Conservation (phyloP, 2,888 invertebrate genomes). For the Psylliodes chrysocephalus region DNA sequence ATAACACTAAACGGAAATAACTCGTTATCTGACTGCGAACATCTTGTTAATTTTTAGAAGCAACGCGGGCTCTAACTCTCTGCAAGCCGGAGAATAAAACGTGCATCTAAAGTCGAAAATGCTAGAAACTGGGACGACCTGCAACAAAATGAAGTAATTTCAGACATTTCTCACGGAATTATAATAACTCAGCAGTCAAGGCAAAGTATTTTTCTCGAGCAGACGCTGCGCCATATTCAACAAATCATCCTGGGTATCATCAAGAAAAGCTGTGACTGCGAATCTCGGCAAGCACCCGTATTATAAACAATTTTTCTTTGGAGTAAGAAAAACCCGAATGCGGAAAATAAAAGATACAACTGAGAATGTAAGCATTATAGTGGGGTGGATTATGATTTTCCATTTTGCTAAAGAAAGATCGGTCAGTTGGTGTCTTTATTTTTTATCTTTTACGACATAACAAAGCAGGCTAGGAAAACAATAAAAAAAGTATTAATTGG, state of each 20-base stretch:
- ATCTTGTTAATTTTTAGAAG: not conserved
- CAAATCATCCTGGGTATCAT: constrained; percentile 50
- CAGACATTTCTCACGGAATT: constrained; percentile 56
- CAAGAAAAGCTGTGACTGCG: constrained; percentile 50
- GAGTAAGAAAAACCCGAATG: constrained; percentile 9
- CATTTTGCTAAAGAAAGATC: no score
- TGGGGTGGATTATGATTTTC: not conserved
- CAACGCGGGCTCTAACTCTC: not conserved
- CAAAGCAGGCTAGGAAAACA: no score
- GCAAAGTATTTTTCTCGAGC: constrained; percentile 54
- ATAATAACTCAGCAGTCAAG: constrained; percentile 54
- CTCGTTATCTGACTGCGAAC: no score
- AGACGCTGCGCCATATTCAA: constrained; percentile 50
- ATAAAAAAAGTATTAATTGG: no score
- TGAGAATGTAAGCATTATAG: constrained; percentile 10
- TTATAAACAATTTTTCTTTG: constrained; percentile 41
- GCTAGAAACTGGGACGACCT: constrained; percentile 48
- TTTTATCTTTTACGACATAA: no score
- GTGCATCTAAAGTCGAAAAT: not conserved
- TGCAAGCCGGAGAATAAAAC: not conserved
- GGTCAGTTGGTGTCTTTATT: no score
- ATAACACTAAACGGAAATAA: no score
- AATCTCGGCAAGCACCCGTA: constrained; percentile 37
- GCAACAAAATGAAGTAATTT: constrained; percentile 57
- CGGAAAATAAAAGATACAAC: constrained; percentile 18